Evolutionary conservation across 2,888 invertebrate species (phyloP).

Genomic region (Actias luna): DNA sequence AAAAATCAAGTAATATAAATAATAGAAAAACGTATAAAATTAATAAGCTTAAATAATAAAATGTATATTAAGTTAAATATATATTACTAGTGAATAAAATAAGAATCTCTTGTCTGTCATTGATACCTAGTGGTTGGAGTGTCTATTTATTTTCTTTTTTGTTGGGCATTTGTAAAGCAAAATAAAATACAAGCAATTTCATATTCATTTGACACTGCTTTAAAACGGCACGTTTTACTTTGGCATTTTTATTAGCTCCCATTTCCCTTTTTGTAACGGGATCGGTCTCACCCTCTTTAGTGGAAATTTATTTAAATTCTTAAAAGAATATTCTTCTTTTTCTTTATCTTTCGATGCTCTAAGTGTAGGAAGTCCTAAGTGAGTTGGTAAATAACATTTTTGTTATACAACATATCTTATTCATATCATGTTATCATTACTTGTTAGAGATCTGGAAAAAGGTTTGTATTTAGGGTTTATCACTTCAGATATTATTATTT

Average conservation of each 20-base stretch:
- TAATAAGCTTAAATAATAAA: too few relatives aligned
- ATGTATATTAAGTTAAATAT: too few relatives aligned
- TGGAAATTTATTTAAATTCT: conserved; percentile 77
- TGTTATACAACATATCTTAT: conserved; percentile 31
- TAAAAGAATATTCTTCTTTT: conserved; percentile 59
- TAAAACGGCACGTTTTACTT: conserved; percentile 57
- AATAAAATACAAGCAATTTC: conserved; percentile 42
- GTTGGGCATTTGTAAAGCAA: conserved; percentile 26
- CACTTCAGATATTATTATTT: not conserved
- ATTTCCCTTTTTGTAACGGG: conserved; percentile 70
- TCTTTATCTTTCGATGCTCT: conserved; percentile 49
- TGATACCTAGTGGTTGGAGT: not conserved
- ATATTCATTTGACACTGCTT: conserved; percentile 63
- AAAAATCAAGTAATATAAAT: not conserved
- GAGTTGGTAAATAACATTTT: conserved; percentile 54
- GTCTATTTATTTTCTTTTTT: not conserved
- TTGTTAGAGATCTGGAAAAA: not conserved
- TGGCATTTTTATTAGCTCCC: conserved; percentile 70
- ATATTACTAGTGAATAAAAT: not conserved
- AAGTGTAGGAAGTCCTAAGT: conserved; percentile 57
- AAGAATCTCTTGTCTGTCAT: not conserved
- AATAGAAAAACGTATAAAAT: not conserved
- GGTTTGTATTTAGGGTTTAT: not conserved
- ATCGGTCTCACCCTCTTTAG: conserved; percentile 56
- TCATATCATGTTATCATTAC: conserved; percentile 10